These are phyloP conservation scores for Drosophila multiciliata DNA, from an alignment of 2,888 invertebrate genomes.

Conservation along the genomic window DNA sequence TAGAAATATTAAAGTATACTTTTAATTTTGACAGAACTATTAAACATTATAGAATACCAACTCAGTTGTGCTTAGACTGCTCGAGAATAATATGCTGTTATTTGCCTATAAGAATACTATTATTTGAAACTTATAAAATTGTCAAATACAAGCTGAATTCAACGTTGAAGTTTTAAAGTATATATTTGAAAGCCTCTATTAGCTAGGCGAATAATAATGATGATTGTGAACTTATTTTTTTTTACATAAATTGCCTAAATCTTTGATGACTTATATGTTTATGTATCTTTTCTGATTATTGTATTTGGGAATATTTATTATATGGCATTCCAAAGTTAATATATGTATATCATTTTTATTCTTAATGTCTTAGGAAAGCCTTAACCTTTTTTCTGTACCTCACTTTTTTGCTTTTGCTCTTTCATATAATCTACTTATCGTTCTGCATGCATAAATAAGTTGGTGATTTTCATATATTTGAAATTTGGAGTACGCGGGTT, in stretches of 20 bases:
- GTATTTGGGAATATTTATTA: neutral
- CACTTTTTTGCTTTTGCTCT: neutral
- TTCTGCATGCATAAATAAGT: conserved; percentile 54
- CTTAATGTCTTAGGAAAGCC: neutral
- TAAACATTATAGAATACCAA: neutral
- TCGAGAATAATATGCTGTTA: neutral
- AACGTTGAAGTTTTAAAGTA: neutral
- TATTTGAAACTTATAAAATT: neutral
- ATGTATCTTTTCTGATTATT: neutral
- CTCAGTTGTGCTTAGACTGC: neutral
- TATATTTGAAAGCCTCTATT: neutral
- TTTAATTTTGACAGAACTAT: neutral
- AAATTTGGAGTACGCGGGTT: conserved; percentile 15
- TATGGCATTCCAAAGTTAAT: neutral
- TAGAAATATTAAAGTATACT: neutral
- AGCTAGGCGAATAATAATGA: neutral
- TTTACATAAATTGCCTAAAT: neutral
- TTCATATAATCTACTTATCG: neutral
- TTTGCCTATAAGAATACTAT: neutral
- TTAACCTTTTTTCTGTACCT: neutral
- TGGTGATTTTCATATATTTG: conserved; percentile 33
- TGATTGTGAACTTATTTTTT: neutral
- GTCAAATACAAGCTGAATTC: neutral
- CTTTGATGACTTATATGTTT: neutral
- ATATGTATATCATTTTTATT: neutral